Percentiles rank a stretch among this genome's conserved stretches.
Conservation (phyloP, 2,797 vertebrate genomes). For the Heteromormyrus szaboi region DNA sequence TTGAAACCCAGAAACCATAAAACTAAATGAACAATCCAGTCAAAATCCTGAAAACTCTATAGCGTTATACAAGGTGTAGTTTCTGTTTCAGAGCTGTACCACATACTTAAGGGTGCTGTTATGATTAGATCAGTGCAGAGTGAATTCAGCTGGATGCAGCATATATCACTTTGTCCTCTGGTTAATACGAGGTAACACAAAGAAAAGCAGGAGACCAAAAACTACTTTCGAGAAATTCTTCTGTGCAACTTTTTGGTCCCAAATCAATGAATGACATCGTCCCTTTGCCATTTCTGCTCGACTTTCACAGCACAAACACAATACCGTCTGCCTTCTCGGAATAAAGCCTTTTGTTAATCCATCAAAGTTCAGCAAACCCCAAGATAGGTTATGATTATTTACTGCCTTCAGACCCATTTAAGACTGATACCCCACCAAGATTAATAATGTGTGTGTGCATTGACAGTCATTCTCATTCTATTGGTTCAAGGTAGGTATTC, state of each 20-base stretch:
- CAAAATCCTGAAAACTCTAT: background rate
- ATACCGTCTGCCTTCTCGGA: slow-evolving; percentile 6
- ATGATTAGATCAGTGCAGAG: background rate
- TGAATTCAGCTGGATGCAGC: background rate
- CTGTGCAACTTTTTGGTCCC: background rate
- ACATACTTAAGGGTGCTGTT: background rate
- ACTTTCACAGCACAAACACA: background rate
- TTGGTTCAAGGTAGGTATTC: background rate
- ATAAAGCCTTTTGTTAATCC: slow-evolving; percentile 16
- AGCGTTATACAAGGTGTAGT: background rate
- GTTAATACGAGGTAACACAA: background rate
- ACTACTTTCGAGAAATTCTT: background rate
- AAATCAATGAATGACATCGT: background rate
- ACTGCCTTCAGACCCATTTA: background rate
- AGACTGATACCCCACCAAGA: slow-evolving; percentile 5
- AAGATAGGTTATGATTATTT: slow-evolving; percentile 12
- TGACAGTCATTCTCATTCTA: background rate
- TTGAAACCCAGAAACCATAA: background rate
- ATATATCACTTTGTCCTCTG: background rate
- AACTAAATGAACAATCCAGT: background rate
- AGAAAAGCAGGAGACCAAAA: background rate
- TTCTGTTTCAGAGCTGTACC: background rate
- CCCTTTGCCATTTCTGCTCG: background rate
- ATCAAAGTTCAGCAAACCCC: slow-evolving; percentile 16
- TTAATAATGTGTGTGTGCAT: background rate